phyloP scores from a whole-genome alignment of 2,888 invertebrate genomes.

The Cheilosia grossa region DNA sequence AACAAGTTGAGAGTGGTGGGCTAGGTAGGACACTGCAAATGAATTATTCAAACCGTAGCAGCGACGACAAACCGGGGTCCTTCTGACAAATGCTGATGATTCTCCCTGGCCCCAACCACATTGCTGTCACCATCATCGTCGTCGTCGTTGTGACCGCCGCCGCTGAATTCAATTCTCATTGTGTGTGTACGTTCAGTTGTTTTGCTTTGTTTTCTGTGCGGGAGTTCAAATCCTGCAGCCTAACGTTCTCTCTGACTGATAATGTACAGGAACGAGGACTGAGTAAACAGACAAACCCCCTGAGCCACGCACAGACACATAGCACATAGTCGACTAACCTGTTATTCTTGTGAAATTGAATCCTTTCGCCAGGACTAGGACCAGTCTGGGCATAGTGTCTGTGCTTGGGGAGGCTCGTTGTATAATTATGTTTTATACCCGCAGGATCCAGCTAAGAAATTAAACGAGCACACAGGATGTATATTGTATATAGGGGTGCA shows the following conservation, averaged over 20 bases:
- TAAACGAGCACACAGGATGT: slow-evolving; percentile 54
- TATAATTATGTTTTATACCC: slow-evolving; percentile 74
- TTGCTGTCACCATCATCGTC: neutral
- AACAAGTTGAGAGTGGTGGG: slow-evolving; percentile 63
- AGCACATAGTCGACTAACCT: slow-evolving; percentile 60
- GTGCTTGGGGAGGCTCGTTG: slow-evolving; percentile 48
- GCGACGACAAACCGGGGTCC: slow-evolving; percentile 52
- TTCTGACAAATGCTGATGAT: slow-evolving; percentile 65
- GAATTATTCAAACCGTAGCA: slow-evolving; percentile 69
- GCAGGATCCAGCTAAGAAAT: slow-evolving; percentile 74
- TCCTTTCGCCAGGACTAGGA: slow-evolving; percentile 68
- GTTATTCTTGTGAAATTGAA: slow-evolving; percentile 75
- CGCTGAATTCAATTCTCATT: slow-evolving; percentile 64
- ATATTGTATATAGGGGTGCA: slow-evolving; percentile 62
- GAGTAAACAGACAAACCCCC: slow-evolving; percentile 69
- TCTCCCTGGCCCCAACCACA: slow-evolving; percentile 2
- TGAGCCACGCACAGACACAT: neutral
- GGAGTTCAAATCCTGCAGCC: slow-evolving; percentile 65
- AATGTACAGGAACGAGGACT: slow-evolving; percentile 49
- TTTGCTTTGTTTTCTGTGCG: slow-evolving; percentile 46
- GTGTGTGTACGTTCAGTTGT: slow-evolving; percentile 25
- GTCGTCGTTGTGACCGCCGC: slow-evolving; percentile 1
- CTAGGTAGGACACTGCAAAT: slow-evolving; percentile 50
- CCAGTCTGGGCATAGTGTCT: slow-evolving; percentile 39
- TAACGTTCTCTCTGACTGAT: slow-evolving; percentile 66